phyloP scores from a whole-genome alignment of 2,113 vertebrate genomes.

The Strigops habroptila region DNA sequence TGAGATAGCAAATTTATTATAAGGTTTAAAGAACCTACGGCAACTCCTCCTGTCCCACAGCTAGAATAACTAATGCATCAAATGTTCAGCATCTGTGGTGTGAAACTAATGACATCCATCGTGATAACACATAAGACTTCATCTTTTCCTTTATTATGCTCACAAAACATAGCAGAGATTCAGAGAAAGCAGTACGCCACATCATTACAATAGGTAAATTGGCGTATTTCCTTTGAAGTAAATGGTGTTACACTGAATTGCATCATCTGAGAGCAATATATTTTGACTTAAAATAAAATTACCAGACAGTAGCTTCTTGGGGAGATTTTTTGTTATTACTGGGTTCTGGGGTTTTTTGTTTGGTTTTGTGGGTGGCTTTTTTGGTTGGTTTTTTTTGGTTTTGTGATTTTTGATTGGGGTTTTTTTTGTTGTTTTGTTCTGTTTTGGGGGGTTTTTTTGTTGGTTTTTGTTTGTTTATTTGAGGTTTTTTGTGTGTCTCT shows the following conservation, averaged over 20 bases:
- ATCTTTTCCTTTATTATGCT: background rate
- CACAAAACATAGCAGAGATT: background rate
- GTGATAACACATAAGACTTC: background rate
- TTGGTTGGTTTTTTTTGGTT: background rate
- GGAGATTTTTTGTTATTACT: background rate
- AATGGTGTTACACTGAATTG: background rate
- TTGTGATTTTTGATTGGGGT: background rate
- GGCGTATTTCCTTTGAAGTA: background rate
- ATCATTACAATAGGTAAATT: background rate
- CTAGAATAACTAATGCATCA: background rate
- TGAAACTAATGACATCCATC: background rate
- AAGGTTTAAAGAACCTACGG: background rate
- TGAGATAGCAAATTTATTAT: background rate
- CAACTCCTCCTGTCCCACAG: background rate
- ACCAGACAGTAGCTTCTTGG: background rate
- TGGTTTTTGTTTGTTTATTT: background rate
- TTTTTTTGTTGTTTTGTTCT: background rate
- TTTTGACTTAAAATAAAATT: background rate
- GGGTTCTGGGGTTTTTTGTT: rapidly evolving
- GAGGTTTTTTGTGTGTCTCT: background rate
- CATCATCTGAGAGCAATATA: background rate
- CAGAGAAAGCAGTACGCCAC: background rate
- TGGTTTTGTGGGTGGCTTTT: background rate
- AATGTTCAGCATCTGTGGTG: background rate
- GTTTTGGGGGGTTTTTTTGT: rapidly evolving